Evolutionary conservation across 2,797 vertebrate species (phyloP).

Genomic region (Remorina albescens): DNA sequence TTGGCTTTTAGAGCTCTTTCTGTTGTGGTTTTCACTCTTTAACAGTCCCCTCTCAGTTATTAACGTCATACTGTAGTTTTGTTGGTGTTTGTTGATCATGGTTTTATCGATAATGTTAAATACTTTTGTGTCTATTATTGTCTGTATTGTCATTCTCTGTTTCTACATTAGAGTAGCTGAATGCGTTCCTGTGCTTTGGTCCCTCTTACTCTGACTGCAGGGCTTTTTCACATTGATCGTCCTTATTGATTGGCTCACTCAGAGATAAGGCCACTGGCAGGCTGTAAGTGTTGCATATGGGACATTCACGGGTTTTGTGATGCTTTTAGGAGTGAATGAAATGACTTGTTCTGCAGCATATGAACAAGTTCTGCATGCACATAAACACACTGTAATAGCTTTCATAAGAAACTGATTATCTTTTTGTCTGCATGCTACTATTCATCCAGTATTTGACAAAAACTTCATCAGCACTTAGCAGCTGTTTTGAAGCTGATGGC

Average conservation of each 20-base stretch:
- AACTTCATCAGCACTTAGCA: slow-evolving; percentile 1
- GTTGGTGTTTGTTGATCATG: neutral
- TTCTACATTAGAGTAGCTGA: slow-evolving; percentile 43
- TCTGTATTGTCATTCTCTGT: neutral
- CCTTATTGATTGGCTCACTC: slow-evolving; percentile 63
- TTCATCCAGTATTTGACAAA: slow-evolving; percentile 9
- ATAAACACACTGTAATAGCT: neutral
- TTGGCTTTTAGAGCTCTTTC: slow-evolving; percentile 2
- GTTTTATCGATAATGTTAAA: neutral
- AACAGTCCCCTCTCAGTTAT: no score
- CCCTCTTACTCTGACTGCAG: slow-evolving; percentile 42
- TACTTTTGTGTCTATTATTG: slow-evolving; percentile 7
- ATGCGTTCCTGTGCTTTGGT: slow-evolving; percentile 25
- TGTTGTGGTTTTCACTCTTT: neutral
- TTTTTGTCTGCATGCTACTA: slow-evolving; percentile 16
- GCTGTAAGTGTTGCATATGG: slow-evolving; percentile 52
- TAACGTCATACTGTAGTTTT: no score
- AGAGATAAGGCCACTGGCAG: slow-evolving; percentile 59
- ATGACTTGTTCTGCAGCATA: slow-evolving; percentile 16
- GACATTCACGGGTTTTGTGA: slow-evolving; percentile 40
- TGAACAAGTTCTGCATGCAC: neutral
- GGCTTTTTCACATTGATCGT: slow-evolving; percentile 66
- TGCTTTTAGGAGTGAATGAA: slow-evolving; percentile 33
- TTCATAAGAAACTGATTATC: slow-evolving; percentile 10
- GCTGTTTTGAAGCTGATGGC: slow-evolving; percentile 14